Evolutionary conservation across 2,113 vertebrate genomes (phyloP), one percentile per base, ranked within the genome.

Genomic region (Pelusios castaneus): DNA sequence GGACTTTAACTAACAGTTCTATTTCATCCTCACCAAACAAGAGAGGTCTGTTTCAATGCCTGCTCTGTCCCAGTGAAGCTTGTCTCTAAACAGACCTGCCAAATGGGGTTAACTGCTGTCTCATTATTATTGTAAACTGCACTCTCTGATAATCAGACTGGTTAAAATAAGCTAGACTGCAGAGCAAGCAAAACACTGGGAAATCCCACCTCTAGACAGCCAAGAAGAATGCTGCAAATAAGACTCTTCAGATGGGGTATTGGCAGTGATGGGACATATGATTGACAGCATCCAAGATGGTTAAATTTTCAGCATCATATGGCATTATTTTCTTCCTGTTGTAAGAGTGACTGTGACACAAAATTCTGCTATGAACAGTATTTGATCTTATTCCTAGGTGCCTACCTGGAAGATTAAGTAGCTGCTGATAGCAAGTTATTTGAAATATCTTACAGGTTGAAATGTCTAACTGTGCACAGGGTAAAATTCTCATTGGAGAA

Each of bases 21-120:
- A 51, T 94, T 97, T 98, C 82, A 90, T 96, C 80, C 82, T 95
- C 96, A 79, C 87, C 86, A 95, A 86, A 95, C 87, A 98, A 93
- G 93, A 89, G 60, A 80, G 89, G 80, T 70, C 96, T 96, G 77
- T 95, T 97, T 96, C 89, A 94, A 92, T 86, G 89, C 89, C 55
- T 85, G n/a, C 84, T 25, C 70, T 92, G 77, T 94, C 70, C 34
- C 22, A 11, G 56, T 83, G 82, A 95, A 90, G 41, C 17, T 78
- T 82, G 77, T 94, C 5, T 4, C 70, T 96, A 95, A 76, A 84
- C 90, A 88, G 89, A 95, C 82, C 83, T 49, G 85, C 60, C 86
- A 95, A 83, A 84, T 80, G 93, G 78, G 80, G 84, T 94, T 94
- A 94, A 91, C 81, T 80, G 85, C 58, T 95, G 85, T 90, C 80